Evolutionary conservation across 2,888 invertebrate genomes (phyloP).

Genomic region (Ophioninae sp.): DNA sequence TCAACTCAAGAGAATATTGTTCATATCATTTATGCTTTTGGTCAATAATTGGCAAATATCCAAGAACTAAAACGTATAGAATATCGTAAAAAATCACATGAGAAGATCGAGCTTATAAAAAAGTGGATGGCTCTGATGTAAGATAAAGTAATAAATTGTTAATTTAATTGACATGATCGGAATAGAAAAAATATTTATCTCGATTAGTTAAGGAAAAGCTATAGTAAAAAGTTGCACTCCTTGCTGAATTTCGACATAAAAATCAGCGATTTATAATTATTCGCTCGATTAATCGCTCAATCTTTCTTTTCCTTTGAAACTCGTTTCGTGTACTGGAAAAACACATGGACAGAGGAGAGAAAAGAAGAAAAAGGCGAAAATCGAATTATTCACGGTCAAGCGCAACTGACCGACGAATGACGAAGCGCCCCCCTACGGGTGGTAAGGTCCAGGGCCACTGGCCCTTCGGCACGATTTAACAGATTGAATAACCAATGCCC

Average conservation of each 20-base stretch:
- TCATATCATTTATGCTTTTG: neutral
- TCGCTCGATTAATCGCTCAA: conserved; percentile 51
- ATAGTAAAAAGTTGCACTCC: too few relatives aligned
- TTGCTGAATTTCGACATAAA: neutral
- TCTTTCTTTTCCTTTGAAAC: conserved; percentile 18
- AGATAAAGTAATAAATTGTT: neutral
- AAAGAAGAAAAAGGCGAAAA: conserved; percentile 60
- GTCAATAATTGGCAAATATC: neutral
- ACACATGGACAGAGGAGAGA: neutral
- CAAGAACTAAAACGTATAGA: neutral
- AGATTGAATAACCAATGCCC: conserved; percentile 52
- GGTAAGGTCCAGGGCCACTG: conserved; percentile 67
- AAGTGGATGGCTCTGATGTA: neutral
- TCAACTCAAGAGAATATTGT: neutral
- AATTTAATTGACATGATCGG: neutral
- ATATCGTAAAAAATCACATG: neutral
- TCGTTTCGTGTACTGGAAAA: neutral
- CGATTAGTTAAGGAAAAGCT: too few relatives aligned
- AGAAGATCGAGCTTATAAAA: neutral
- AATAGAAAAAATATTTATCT: neutral
- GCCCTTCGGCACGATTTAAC: conserved; percentile 72
- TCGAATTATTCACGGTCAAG: conserved; percentile 79
- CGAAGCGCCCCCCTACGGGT: conserved; percentile 76
- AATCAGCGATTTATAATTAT: conserved; percentile 29
- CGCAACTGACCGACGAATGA: conserved; percentile 76